A percentile compares a stretch with the other conserved stretches of the same genome.
Evolutionary conservation across 2,888 invertebrate species (phyloP).

Genomic region (Eilema griseolum): DNA sequence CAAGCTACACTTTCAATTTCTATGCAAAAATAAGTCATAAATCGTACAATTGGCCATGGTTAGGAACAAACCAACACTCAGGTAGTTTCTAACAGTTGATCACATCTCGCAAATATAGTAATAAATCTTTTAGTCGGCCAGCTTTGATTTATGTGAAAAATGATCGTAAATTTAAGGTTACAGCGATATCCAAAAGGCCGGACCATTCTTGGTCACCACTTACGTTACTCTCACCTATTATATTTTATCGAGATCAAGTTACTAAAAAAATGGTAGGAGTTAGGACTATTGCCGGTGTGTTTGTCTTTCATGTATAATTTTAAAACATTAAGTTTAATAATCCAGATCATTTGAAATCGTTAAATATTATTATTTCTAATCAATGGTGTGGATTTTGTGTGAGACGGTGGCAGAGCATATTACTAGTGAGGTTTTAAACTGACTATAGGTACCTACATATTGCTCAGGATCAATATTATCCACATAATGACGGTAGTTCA

Average conservation of each 20-base stretch:
- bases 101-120: constrained; percentile 70
- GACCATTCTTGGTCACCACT: constrained; percentile 59
- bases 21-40: constrained; percentile 69
- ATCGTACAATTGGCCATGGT: constrained; percentile 65
- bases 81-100: constrained; percentile 74
- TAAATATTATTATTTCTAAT: background rate
- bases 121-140: constrained; percentile 82
- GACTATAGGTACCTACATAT: background rate
- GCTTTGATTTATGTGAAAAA: constrained; percentile 87
- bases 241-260: constrained; percentile 44
- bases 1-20: constrained; percentile 71
- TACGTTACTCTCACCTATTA: constrained; percentile 70
- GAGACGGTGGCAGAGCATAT: background rate
- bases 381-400: background rate
- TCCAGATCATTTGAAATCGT: background rate
- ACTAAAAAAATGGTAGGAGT: constrained; percentile 19
- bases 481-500: background rate
- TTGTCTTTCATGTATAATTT: constrained; percentile 3
- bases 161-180: constrained; percentile 86
- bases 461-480: too few species aligned
- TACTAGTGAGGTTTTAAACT: background rate
- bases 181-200: constrained; percentile 69
- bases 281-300: background rate
- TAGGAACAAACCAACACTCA: constrained; percentile 59
- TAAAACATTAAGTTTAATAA: constrained; percentile 1